Conservation (phyloP, 1,140 invertebrate genomes). For the Sycophaga agraensis region DNA sequence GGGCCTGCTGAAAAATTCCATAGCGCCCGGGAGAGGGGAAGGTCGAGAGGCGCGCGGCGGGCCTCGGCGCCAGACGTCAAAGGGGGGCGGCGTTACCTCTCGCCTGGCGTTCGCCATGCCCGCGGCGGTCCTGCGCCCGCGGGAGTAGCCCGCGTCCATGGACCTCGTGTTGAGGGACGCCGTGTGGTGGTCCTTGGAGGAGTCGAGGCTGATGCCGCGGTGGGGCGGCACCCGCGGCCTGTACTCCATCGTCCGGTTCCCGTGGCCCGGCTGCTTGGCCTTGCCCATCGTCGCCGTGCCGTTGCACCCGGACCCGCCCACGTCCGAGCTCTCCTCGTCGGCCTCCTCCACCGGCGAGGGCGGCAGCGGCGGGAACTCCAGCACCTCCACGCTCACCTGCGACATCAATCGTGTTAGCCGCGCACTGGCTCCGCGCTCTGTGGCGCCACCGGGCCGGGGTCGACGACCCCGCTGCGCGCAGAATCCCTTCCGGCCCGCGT, state of each 20-base stretch:
- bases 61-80: no score
- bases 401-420: no score
- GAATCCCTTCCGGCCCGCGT: no score
- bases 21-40: no score
- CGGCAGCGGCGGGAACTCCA: constrained; percentile 77
- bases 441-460: no score
- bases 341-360: constrained; percentile 76
- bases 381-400: constrained; percentile 60
- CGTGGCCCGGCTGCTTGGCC: constrained; percentile 35
- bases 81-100: constrained; percentile 50
- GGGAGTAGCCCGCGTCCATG: constrained; percentile 73
- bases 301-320: constrained; percentile 55
- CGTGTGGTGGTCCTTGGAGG: constrained; percentile 41
- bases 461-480: no score
- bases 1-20: no score
- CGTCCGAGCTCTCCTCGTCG: constrained; percentile 72
- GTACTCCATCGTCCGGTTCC: constrained; percentile 52
- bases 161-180: constrained; percentile 74
- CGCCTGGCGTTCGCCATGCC: constrained; percentile 66
- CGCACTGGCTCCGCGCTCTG: no score
- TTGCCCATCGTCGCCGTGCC: constrained; percentile 43
- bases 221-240: constrained; percentile 72
- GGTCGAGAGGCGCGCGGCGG: no score
- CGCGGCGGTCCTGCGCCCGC: constrained; percentile 65
- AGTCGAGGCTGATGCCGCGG: constrained; percentile 63